Base-by-base conservation (phyloP, 2,888 invertebrate genomes). In the Biston stratarius region DNA sequence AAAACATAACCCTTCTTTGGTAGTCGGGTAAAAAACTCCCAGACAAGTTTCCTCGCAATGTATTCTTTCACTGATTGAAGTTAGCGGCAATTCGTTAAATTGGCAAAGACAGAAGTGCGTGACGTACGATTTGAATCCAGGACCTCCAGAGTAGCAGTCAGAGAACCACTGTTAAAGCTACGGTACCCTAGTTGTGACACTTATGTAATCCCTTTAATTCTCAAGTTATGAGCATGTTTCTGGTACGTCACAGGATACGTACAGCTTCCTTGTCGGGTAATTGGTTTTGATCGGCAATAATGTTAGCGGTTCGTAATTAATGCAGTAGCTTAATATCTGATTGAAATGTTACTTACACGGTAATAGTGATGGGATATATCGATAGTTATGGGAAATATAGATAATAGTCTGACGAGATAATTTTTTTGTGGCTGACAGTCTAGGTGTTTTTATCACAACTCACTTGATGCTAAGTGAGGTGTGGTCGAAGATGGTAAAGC, bases 311-410 rank as follows among this genome's bases (percentile, higher is more conserved):
- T 34, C 42, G n/a, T 67, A 72, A 72, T 74, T 72, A 72, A 74
- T 65, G 64, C 71, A 67, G 64, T 61, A 66, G 65, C 73, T 65
- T 66, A 74, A 74, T 74, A 74, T 74, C 74, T 71, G 74, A 74
- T 74, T 74, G 69, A 74, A 69, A 69, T 57, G 71, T 71, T 66
- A 70, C 64, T 64, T 53, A 51, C 33, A 36, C 34, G 14, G 52
- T 10, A 2, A 34, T 53, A 64, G 64, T 24, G 60, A 62, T 56
- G 62, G 15, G 61, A 62, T 52, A 40, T 49, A 58, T 67, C 58
- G 61, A 62, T 62, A 38, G 9, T 36, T 36, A 36, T 6, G 7
- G 7, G 36, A 7, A 6, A 5, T 9, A 38, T 38, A n/a, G n/a
- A n/a, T 38, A 9, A 38, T 38, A 38, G 9, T 8, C 38, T 8